Evolutionary conservation across 2,888 invertebrate species (phyloP).

Genomic region (Aphodius sticticus): DNA sequence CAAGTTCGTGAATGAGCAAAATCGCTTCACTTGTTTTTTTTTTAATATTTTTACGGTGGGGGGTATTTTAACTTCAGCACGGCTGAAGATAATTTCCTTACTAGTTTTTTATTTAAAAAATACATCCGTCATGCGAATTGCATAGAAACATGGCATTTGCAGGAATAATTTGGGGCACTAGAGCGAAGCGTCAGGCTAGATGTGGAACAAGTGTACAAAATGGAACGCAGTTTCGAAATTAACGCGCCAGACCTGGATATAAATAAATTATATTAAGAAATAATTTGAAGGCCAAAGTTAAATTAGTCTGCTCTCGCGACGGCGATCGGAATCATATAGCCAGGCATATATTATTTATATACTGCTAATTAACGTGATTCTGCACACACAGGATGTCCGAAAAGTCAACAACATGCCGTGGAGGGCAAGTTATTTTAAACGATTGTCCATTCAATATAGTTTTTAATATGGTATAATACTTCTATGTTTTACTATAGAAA

Average conservation of each 20-base stretch:
- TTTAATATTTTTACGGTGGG: too few relatives aligned
- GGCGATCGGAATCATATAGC: not conserved
- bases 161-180: not conserved
- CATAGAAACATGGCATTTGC: not conserved
- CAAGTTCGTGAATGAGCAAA: too few relatives aligned
- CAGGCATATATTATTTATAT: not conserved
- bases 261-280: constrained; percentile 26
- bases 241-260: constrained; percentile 8
- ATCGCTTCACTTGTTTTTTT: too few relatives aligned
- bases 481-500: too few relatives aligned
- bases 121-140: too few relatives aligned
- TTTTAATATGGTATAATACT: too few relatives aligned
- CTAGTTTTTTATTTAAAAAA: too few relatives aligned
- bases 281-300: constrained; percentile 17
- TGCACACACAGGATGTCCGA: not conserved
- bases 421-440: too few relatives aligned
- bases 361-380: not conserved
- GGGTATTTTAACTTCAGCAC: too few relatives aligned
- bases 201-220: not conserved
- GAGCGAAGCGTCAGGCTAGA: not conserved
- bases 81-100: too few relatives aligned
- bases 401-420: too few relatives aligned
- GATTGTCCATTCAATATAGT: too few relatives aligned
- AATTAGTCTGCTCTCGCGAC: constrained; percentile 11
- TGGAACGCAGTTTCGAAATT: not conserved